Evolutionary conservation across 1,140 invertebrate species (phyloP).

Genomic region (Caenorhabditis remanei): DNA sequence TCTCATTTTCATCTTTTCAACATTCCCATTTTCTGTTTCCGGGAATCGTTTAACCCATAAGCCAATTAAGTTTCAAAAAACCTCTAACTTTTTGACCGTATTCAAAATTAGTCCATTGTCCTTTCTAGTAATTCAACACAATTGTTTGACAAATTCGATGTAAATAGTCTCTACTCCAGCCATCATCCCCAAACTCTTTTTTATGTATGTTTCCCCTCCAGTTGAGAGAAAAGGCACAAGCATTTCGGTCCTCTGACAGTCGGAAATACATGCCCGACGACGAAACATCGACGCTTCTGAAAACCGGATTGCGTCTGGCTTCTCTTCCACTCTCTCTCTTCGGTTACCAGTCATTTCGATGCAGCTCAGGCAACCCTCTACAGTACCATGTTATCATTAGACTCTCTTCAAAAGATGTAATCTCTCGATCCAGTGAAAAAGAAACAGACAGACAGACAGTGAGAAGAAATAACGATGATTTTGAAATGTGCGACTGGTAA

Average conservation of each 20-base stretch:
- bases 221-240: constrained; percentile 46
- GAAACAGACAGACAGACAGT: neutral
- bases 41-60: neutral
- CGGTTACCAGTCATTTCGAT: constrained; percentile 3
- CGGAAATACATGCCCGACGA: constrained; percentile 27
- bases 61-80: neutral
- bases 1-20: too few relatives aligned
- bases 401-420: constrained; percentile 32
- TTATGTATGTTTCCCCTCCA: neutral
- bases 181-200: neutral
- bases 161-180: neutral
- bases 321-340: constrained; percentile 27
- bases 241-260: neutral
- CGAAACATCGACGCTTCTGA: constrained; percentile 2
- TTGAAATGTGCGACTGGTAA: constrained; percentile 16
- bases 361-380: constrained; percentile 8
- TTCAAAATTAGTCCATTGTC: neutral
- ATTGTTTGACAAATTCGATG: constrained; percentile 21
- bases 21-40: neutral
- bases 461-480: constrained; percentile 53
- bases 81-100: neutral
- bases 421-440: neutral
- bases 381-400: constrained; percentile 36
- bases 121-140: neutral
- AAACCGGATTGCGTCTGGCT: constrained; percentile 44